These are phyloP conservation scores for Pan troglodytes DNA, from an alignment of 2,113 vertebrate species.

Conservation along the genomic window DNA sequence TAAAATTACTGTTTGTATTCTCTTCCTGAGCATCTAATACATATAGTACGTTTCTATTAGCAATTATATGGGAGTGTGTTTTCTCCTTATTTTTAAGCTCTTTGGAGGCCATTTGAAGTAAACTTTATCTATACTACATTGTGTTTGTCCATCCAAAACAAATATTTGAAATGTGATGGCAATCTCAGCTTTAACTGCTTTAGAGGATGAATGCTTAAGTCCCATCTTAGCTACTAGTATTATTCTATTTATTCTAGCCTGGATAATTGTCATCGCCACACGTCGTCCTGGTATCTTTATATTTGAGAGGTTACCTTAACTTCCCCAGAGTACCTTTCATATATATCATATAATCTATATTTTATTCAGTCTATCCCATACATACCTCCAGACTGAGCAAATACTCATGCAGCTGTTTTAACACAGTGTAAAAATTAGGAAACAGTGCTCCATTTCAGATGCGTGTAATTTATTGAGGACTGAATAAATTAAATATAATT, in stretches of 20 bases:
- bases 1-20: neutral
- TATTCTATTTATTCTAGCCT: neutral
- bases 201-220: neutral
- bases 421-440: neutral
- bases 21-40: neutral
- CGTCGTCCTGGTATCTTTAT: neutral
- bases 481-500: neutral
- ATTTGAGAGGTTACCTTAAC: neutral
- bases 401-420: neutral
- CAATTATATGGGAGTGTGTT: neutral
- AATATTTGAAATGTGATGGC: neutral
- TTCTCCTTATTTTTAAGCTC: neutral
- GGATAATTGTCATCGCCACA: neutral
- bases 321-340: neutral
- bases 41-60: neutral
- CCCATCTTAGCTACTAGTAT: neutral
- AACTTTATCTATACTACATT: neutral
- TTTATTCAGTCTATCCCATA: neutral
- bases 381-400: neutral
- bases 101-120: neutral
- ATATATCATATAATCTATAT: neutral
- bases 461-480: neutral
- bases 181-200: neutral
- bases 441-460: neutral
- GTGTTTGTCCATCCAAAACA: neutral